Conservation (phyloP, 2,888 invertebrate species). For the Charanyca ferruginea region DNA sequence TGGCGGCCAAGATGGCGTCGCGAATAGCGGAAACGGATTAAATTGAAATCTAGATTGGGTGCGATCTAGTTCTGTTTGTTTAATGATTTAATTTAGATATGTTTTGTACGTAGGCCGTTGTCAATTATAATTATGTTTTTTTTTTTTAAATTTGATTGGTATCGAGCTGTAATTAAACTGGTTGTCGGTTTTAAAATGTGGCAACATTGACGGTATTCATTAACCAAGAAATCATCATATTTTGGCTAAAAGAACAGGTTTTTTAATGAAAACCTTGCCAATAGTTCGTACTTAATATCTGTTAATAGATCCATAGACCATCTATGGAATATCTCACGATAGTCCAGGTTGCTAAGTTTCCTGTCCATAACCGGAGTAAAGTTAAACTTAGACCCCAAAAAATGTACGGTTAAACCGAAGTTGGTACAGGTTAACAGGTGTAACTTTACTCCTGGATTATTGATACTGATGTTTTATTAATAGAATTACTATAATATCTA, state of each 20-base stretch:
- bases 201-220: too few relatives aligned
- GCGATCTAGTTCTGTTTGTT: conserved; percentile 44
- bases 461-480: too few relatives aligned
- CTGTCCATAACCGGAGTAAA: background rate
- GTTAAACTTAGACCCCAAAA: too few relatives aligned
- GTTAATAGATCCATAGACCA: too few relatives aligned
- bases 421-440: background rate
- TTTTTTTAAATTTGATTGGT: background rate
- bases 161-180: too few relatives aligned
- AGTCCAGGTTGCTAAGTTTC: too few relatives aligned
- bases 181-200: background rate
- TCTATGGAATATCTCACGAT: too few relatives aligned
- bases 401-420: too few relatives aligned
- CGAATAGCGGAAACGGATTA: conserved; percentile 67
- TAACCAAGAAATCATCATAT: too few relatives aligned
- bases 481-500: background rate
- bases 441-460: background rate
- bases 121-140: conserved; percentile 1
- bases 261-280: too few relatives aligned
- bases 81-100: conserved; percentile 51
- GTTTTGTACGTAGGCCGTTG: conserved; percentile 10
- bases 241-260: too few relatives aligned
- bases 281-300: too few relatives aligned
- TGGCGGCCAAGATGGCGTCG: conserved; percentile 70
- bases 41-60: conserved; percentile 63